Percentiles rank a stretch among this genome's conserved stretches.
Evolutionary conservation across 2,797 vertebrate genomes (phyloP).

Genomic region (Hafferia zeledoni): DNA sequence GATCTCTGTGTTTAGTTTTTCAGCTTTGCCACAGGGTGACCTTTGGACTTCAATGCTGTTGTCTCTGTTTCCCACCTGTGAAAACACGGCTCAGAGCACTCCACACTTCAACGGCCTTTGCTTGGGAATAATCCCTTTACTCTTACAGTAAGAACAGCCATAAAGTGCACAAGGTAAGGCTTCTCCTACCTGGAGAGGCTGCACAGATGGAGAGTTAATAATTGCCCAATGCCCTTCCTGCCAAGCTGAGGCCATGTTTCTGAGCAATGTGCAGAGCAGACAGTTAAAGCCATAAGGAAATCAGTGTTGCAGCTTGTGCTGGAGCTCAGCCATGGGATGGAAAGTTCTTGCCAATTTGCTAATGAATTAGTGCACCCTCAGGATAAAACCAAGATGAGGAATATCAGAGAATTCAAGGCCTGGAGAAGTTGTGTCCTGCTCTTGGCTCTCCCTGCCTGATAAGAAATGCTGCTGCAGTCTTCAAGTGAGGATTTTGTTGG

Average conservation of each 20-base stretch:
- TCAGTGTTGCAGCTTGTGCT: background rate
- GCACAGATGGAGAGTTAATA: background rate
- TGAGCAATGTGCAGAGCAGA: background rate
- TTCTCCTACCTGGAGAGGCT: background rate
- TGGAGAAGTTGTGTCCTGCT: background rate
- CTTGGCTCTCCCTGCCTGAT: background rate
- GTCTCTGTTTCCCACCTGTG: background rate
- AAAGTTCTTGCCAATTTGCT: background rate
- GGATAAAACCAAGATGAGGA: background rate
- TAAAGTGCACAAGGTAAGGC: background rate
- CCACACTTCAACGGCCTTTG: slow-evolving; percentile 4
- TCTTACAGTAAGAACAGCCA: background rate
- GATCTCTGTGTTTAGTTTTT: background rate
- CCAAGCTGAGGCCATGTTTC: background rate
- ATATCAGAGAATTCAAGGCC: background rate
- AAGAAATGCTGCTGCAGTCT: background rate
- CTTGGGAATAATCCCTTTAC: background rate
- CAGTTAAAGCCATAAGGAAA: background rate
- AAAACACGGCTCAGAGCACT: background rate
- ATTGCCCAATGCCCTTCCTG: background rate
- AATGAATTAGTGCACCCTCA: background rate
- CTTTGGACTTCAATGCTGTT: background rate
- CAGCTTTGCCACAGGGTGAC: background rate
- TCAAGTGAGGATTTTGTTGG: background rate
- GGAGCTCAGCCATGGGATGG: background rate